phyloP scores from a whole-genome alignment of 2,888 invertebrate species.

The Heteromurus nitidus region DNA sequence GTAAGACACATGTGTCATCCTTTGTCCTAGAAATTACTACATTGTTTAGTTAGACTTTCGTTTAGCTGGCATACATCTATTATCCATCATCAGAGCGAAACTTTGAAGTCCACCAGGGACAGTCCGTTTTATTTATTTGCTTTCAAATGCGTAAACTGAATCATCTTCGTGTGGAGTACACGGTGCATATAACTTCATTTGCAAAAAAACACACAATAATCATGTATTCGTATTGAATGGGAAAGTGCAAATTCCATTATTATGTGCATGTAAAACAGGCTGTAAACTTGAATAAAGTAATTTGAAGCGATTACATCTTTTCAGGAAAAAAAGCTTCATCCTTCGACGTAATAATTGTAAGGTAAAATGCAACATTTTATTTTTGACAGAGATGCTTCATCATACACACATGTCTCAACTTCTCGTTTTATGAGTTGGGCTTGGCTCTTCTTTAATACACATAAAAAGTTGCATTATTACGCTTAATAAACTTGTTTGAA shows the following conservation, averaged over 20 bases:
- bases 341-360: background rate
- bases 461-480: too few species aligned
- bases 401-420: background rate
- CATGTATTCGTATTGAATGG: too few species aligned
- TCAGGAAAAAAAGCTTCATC: background rate
- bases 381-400: too few species aligned
- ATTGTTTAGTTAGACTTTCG: conserved; percentile 13
- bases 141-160: background rate
- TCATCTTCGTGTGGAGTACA: background rate
- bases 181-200: background rate
- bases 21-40: conserved; percentile 20
- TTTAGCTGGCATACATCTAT: conserved; percentile 7
- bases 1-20: conserved; percentile 21
- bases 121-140: too few species aligned
- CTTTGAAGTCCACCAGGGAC: too few species aligned
- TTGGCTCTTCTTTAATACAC: background rate
- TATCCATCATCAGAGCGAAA: too few species aligned
- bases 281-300: background rate
- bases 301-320: background rate
- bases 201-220: too few species aligned
- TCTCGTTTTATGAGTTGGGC: conserved; percentile 2
- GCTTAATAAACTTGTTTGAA: background rate
- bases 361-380: too few species aligned
- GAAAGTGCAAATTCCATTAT: too few species aligned
- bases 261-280: conserved; percentile 5